Evolutionary conservation across 2,888 invertebrate species (phyloP).

Genomic region (Belgica antarctica): DNA sequence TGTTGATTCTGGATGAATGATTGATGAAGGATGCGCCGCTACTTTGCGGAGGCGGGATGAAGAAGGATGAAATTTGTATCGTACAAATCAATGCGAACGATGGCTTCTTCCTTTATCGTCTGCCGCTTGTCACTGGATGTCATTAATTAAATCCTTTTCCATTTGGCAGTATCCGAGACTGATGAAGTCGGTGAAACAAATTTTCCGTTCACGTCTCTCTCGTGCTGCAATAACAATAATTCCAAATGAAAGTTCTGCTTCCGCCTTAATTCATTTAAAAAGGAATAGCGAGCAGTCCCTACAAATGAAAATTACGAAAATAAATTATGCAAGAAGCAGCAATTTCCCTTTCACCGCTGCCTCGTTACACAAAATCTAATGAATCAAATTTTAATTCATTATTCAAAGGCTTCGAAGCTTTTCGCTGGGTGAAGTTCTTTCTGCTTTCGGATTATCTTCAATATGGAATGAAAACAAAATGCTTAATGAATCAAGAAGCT

Average conservation of each 20-base stretch:
- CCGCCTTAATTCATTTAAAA: background rate
- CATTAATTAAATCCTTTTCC: constrained; percentile 32
- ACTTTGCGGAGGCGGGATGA: background rate
- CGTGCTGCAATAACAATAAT: constrained; percentile 8
- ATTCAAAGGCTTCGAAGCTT: background rate
- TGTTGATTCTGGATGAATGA: constrained; percentile 36
- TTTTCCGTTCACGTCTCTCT: background rate
- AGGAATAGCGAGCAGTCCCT: background rate
- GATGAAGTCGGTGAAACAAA: background rate
- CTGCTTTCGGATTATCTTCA: background rate
- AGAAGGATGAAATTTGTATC: constrained; percentile 20
- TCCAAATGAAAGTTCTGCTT: background rate
- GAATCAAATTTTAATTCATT: constrained; percentile 7
- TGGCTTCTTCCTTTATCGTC: background rate
- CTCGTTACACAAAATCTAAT: constrained; percentile 13
- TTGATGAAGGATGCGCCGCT: constrained; percentile 42
- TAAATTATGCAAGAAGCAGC: constrained; percentile 20
- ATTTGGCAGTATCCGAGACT: background rate
- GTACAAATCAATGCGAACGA: constrained; percentile 38
- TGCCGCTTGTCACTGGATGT: constrained; percentile 23
- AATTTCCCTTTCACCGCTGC: constrained; percentile 13
- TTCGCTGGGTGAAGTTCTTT: background rate
- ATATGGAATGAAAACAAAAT: constrained; percentile 17
- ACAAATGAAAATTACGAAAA: background rate
- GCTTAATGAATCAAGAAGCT: constrained; percentile 37